Base-by-base conservation (phyloP, 2,113 vertebrate species). In the Platichthys flesus region DNA sequence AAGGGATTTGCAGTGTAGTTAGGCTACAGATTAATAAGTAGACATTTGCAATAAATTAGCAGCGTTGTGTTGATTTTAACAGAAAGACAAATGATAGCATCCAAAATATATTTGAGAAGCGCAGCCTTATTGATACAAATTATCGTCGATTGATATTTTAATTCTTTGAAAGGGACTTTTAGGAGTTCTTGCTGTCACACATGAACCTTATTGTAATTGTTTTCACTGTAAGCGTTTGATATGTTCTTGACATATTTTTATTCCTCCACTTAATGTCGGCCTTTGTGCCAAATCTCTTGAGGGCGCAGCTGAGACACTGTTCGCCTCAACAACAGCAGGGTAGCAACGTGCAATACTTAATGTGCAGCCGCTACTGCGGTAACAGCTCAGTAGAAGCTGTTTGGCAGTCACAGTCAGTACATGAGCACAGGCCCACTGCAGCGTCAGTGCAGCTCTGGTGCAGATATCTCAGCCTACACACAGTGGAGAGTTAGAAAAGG, bases 311-410 rank as follows among this genome's bases (percentile, higher is more conserved):
- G 67, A 15, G 60, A 55, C 7, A 6, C 63, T 35, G 28, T 40
- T 67, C 67, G 28, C 56, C 57, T 75, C 65, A 16, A 56, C 74
- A 76, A 67, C 37, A 64, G 12, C 73, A 55, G 65, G 52, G n/a
- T 35, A 18, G 16, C 55, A 12, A 49, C 26, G 18, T 21, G 26
- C 21, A 26, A 51, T 61, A 52, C 8, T 64, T 5, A 14, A 51
- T 61, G 12, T 59, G 20, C 8, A 42, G 49, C 61, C 71, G 79
- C 47, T 54, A 65, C 58, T 26, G 68, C 65, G 49, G 45, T 20
- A 67, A 67, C 71, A 60, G 54, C 40, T 42, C 40, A 12, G 12
- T 12, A 45, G 26, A 40, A 60, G 56, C 70, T 20, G 18, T 51
- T 70, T 52, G 59, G 47, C 63, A 45, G 21, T 42, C 40, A 51